phyloP scores from a whole-genome alignment of 2,888 invertebrate genomes.

The Sesia apiformis region DNA sequence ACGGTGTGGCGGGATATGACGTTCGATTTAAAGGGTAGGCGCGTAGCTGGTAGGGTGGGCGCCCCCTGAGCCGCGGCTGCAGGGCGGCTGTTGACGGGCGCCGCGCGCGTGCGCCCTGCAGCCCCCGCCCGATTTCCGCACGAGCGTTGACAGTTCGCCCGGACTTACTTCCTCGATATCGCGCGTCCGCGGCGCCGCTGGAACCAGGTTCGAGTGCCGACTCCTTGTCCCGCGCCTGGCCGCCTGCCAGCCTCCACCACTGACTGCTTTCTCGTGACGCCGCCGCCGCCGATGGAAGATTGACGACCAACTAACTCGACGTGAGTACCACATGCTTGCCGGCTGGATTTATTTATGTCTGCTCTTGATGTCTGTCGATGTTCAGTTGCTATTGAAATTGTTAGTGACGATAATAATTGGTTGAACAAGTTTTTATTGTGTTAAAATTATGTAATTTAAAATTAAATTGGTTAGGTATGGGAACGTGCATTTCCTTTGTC shows the following conservation, averaged over 20 bases:
- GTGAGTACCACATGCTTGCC: constrained; percentile 30
- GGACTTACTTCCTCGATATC: constrained; percentile 70
- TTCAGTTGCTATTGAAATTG: background rate
- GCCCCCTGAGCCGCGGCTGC: constrained; percentile 40
- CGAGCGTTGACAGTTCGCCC: constrained; percentile 77
- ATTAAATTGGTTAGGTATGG: background rate
- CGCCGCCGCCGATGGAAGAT: constrained; percentile 47
- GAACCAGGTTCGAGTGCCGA: constrained; percentile 13
- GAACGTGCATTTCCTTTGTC: constrained; percentile 16
- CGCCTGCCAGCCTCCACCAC: constrained; percentile 24
- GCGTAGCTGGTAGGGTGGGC: constrained; percentile 19
- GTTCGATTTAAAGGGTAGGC: constrained; percentile 72
- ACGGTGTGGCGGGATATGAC: constrained; percentile 66
- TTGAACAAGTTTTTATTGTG: too few species aligned
- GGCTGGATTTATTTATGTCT: background rate
- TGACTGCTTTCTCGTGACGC: constrained; percentile 11
- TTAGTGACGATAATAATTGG: too few species aligned
- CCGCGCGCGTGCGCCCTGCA: constrained; percentile 65
- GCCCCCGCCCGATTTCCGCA: constrained; percentile 74
- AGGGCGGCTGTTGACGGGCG: constrained; percentile 74
- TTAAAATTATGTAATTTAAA: too few species aligned
- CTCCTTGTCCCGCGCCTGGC: constrained; percentile 19
- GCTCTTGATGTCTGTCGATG: background rate
- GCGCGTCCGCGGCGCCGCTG: constrained; percentile 62
- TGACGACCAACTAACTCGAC: constrained; percentile 35